Base-by-base conservation (phyloP, 2,888 invertebrate genomes). In the Pocota personata region DNA sequence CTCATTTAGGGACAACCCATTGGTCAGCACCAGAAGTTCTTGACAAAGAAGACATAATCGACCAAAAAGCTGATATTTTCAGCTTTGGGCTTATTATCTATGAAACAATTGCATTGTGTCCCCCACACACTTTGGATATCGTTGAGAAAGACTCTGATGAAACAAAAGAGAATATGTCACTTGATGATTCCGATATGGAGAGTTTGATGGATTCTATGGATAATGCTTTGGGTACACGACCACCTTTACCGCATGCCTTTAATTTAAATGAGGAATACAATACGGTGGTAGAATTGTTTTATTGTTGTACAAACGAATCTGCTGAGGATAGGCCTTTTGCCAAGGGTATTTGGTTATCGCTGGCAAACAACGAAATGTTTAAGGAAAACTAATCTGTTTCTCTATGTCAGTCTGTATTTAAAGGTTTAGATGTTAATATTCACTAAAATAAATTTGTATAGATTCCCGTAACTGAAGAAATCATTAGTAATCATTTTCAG, bases 11-110 rank as follows among this genome's bases (percentile, higher is more conserved):
- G 5, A 97, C 97, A 0, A 93, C 94, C 88, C 93, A 95, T 12
- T 97, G 97, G 97, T 95, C 94, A 88, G 95, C 97, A 0, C 97
- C 97, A 0, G 97, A 97, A 93, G 94, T 96, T 7, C 91, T 96
- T 16, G 94, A 94, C 57, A 94, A 93, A 7, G 90, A 92, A 48
- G 93, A 93, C 27, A 91, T 94, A 19, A 94, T 97, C 62, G 95
- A 95, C 3, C 93, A 93, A 88, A 96, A 96, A 92, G 95, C 96
- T 0, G 97, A 97, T 90, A 95, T 97, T 58, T 97, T 96, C 93
- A 93, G 97, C 1, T 95, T 95, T 87, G 97, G 97, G 0, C 93
- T 97, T 8, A 94, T 96, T 0, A 90, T 97, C 27, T 97, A 96
- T 95, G 97, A 97, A 93, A 97, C 97, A 95, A 93, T 97, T 91